Evolutionary conservation across 2,797 vertebrate species (phyloP), one percentile per base, ranked within the genome.

Genomic region (Cephalopachus bancanus): DNA sequence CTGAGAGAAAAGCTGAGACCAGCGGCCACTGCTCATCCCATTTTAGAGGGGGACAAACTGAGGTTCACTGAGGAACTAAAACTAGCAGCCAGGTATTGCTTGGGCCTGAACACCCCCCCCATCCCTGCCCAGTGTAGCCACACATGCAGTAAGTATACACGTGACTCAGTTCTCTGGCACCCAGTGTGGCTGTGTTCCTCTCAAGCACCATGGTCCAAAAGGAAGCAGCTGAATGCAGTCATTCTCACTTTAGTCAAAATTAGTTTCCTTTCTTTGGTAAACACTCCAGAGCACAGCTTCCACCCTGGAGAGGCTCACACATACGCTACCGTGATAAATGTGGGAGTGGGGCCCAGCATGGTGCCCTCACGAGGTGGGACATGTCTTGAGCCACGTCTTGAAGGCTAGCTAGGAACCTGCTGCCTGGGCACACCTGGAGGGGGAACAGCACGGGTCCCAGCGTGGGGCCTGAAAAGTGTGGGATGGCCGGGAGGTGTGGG

Each of bases 231-330:
- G 75, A 64, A 67, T 33, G 8, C 17, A 65, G 81, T 65, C 74
- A 59, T 60, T 95, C 59, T 79, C 92, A 93, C 75, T 83, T 89
- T 62, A 96, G 89, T 96, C 84, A 83, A 85, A 94, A 83, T 65
- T 53, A 92, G 87, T 75, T 78, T 49, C 59, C n/a, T 72, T 60
- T 83, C 69, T 71, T 95, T 72, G 51, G 65, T 93, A 60, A 94
- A 69, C 37, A 69, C 12, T 49, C 60, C 53, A 2, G 64, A 90
- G 91, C 59, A 22, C 9, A 22, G 65, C 24, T 15, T 88, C 89
- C 8, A 30, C 17, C 8, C 87, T 26, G 69, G 62, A 89, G 60
- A 84, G 49, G 20, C 64, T 74, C 28, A 2, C 3, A 22, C 6
- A 4, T 49, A 3, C 10, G 51, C 83, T 26, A 10, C 30, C 12